Conservation (phyloP, 2,113 vertebrate genomes). For the Tricholaema leucomelas region DNA sequence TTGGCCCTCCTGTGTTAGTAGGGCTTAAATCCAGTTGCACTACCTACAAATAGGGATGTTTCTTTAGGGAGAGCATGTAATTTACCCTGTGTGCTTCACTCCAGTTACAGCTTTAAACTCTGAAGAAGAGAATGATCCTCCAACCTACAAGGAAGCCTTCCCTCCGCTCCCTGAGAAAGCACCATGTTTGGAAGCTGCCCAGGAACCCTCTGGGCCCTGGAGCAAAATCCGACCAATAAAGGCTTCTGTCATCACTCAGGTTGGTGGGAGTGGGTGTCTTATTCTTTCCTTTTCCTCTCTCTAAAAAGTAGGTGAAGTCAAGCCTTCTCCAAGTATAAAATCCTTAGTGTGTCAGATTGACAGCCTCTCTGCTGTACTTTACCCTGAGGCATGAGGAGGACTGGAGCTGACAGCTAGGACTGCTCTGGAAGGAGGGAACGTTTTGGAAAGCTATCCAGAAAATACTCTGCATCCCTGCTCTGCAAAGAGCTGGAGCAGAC, state of each 20-base stretch:
- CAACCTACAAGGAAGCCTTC: slow-evolving; percentile 99
- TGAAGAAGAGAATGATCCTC: slow-evolving; percentile 93
- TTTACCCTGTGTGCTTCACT: slow-evolving; percentile 16
- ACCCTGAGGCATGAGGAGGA: not conserved
- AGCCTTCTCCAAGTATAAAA: not conserved
- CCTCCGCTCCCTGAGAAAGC: slow-evolving; percentile 97
- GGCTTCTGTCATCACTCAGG: slow-evolving; percentile 98
- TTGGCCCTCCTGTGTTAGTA: not conserved
- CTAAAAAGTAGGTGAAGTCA: not conserved
- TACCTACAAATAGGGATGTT: not conserved
- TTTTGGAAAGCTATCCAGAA: not conserved
- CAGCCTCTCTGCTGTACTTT: not conserved
- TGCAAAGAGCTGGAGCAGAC: not conserved
- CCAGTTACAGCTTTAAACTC: slow-evolving; percentile 83
- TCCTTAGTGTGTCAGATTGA: not conserved
- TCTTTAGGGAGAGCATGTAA: not conserved
- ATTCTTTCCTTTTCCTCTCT: not conserved
- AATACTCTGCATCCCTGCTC: not conserved
- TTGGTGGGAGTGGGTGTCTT: slow-evolving; percentile 47
- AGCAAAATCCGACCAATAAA: slow-evolving; percentile 95
- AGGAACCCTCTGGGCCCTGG: slow-evolving; percentile 92
- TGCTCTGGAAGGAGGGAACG: not conserved
- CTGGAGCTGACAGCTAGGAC: not conserved
- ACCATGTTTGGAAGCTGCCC: slow-evolving; percentile 84
- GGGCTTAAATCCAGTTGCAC: not conserved